phyloP scores from a whole-genome alignment of 2,797 vertebrate species.

The Sebastes cheni region DNA sequence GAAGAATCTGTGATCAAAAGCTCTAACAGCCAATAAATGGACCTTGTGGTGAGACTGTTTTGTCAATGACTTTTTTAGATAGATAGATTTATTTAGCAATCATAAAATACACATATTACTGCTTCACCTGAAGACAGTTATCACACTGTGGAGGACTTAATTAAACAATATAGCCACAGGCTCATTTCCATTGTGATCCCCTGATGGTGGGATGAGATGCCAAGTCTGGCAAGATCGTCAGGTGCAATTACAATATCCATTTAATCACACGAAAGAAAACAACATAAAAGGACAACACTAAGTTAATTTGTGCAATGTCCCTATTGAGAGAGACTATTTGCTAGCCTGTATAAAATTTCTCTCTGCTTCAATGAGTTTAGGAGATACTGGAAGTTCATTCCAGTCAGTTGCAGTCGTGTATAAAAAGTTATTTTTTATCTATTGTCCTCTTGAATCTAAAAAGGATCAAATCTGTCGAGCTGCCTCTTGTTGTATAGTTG shows the following conservation, averaged over 20 bases:
- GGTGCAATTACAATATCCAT: neutral
- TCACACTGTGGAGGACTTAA: too few relatives aligned
- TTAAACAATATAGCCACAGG: too few relatives aligned
- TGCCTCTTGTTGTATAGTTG: neutral
- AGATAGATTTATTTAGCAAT: neutral
- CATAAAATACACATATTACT: neutral
- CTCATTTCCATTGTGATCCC: too few relatives aligned
- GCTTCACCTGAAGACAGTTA: neutral
- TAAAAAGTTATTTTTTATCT: neutral
- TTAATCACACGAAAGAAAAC: neutral
- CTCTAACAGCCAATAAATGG: neutral
- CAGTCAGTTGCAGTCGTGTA: neutral
- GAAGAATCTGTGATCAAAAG: neutral
- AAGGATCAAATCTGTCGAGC: neutral
- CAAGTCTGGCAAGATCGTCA: too few relatives aligned
- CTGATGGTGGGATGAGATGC: too few relatives aligned
- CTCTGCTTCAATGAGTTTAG: neutral
- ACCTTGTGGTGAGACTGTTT: neutral
- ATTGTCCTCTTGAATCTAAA: neutral
- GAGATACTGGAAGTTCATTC: neutral
- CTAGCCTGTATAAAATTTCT: neutral
- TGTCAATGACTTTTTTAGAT: neutral
- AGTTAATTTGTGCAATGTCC: too few relatives aligned
- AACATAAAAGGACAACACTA: neutral
- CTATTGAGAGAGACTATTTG: too few relatives aligned